Conservation (phyloP, 2,797 vertebrate species). For the Poliocrania exsul region DNA sequence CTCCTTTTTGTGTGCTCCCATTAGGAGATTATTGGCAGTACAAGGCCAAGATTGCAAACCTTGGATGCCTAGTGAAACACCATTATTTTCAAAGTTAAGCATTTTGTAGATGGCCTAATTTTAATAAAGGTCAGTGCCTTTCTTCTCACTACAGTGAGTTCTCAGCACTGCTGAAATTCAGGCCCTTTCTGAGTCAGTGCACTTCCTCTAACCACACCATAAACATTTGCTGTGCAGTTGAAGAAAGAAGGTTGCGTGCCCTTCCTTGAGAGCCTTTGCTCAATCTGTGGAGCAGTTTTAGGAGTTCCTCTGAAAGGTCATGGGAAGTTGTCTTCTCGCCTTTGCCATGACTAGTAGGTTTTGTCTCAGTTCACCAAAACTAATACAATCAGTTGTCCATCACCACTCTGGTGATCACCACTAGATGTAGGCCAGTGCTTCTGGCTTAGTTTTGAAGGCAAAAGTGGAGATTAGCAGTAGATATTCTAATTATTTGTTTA, state of each 20-base stretch:
- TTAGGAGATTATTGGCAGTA: conserved; percentile 31
- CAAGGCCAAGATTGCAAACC: not conserved
- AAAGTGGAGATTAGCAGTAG: not conserved
- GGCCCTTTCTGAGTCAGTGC: not conserved
- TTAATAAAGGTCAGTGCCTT: conserved; percentile 29
- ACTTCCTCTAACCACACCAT: not conserved
- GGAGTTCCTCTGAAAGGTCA: not conserved
- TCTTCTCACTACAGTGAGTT: not conserved
- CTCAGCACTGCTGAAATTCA: not conserved
- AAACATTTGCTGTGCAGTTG: not conserved
- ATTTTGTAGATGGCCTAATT: conserved; percentile 29
- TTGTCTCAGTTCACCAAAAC: not conserved
- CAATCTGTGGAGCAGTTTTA: not conserved
- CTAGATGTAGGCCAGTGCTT: not conserved
- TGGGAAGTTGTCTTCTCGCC: not conserved
- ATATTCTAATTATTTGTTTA: not conserved
- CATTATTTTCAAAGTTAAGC: conserved; percentile 26
- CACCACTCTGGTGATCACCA: not conserved
- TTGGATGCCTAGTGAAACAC: not conserved
- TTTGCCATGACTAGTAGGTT: not conserved
- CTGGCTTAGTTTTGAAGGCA: not conserved
- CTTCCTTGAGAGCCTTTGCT: not conserved
- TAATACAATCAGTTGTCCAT: not conserved
- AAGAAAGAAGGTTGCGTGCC: not conserved
- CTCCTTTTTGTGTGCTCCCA: not conserved